phyloP scores from a whole-genome alignment of 2,113 vertebrate species.

The Myodes glareolus region DNA sequence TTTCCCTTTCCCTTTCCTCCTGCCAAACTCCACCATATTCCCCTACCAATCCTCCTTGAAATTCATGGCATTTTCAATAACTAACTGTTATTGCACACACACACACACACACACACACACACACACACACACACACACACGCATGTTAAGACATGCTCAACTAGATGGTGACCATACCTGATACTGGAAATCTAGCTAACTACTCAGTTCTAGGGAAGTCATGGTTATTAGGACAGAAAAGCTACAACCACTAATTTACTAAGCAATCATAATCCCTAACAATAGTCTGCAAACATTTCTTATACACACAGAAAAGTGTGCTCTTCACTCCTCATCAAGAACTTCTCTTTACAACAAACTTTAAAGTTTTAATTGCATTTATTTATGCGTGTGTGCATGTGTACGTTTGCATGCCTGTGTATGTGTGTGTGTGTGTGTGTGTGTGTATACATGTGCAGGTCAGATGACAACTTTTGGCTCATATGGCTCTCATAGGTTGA shows the following conservation, averaged over 20 bases:
- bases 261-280: neutral
- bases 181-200: neutral
- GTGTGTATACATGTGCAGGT: neutral
- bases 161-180: neutral
- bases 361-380: neutral
- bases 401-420: too few relatives aligned
- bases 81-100: neutral
- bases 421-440: too few relatives aligned
- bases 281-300: neutral
- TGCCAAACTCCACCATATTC: neutral
- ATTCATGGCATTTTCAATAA: neutral
- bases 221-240: neutral
- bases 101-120: too few relatives aligned
- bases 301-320: neutral
- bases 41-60: neutral
- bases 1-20: neutral
- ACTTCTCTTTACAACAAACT: neutral
- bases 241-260: neutral
- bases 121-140: too few relatives aligned
- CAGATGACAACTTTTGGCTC: neutral
- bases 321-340: neutral
- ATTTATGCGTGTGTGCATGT: neutral
- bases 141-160: too few relatives aligned
- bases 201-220: neutral
- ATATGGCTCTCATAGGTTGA: neutral